A percentile compares a stretch with the other conserved stretches of the same genome.
Conservation (phyloP, 2,113 vertebrate species). For the Tyrannus savana region DNA sequence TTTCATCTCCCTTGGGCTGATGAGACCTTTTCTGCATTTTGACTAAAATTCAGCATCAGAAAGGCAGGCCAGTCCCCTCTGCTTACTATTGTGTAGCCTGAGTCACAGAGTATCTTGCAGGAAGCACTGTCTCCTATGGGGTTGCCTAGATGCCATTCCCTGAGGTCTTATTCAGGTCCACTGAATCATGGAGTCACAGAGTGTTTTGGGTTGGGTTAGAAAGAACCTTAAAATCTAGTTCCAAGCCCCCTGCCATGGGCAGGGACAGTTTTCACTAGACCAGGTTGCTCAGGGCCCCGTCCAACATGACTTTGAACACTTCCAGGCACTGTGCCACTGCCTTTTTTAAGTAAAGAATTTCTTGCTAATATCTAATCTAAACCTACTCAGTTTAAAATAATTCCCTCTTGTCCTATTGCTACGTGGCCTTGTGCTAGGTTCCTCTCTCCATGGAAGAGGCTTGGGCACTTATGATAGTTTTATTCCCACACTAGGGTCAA, state of each 20-base stretch:
- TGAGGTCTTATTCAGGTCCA: neutral
- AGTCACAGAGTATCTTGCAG: neutral
- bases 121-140: neutral
- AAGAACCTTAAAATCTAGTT: neutral
- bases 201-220: neutral
- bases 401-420: neutral
- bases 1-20: neutral
- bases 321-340: neutral
- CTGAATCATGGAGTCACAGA: neutral
- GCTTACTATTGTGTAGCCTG: neutral
- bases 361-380: neutral
- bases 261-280: neutral
- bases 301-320: neutral
- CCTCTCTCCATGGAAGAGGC: neutral
- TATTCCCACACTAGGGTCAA: neutral
- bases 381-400: neutral
- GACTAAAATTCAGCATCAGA: neutral
- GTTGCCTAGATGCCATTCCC: neutral
- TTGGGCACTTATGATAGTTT: neutral
- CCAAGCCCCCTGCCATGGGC: neutral
- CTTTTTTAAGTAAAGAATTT: neutral
- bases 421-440: neutral
- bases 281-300: neutral
- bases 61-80: neutral
- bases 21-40: neutral